These are phyloP conservation scores for Diachasma alloeum DNA, from an alignment of 1,140 invertebrate species.

Conservation along the genomic window DNA sequence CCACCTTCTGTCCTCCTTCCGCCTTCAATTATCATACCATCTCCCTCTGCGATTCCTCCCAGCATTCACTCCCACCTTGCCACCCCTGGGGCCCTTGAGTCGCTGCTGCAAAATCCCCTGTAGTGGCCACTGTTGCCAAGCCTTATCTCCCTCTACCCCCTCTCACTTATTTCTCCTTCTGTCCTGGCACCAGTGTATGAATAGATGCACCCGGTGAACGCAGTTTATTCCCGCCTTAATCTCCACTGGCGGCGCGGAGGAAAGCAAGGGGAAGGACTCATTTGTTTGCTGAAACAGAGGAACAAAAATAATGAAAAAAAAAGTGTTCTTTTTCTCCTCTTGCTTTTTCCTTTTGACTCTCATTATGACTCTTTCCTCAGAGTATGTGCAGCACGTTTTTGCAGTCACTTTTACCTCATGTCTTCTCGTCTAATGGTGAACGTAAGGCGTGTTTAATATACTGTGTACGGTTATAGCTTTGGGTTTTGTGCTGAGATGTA, in stretches of 20 bases:
- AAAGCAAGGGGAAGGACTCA: background rate
- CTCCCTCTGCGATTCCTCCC: slow-evolving; percentile 44
- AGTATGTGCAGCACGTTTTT: slow-evolving; percentile 31
- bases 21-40: slow-evolving; percentile 56
- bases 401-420: background rate
- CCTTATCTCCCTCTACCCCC: slow-evolving; percentile 30
- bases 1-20: slow-evolving; percentile 34
- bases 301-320: background rate
- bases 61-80: slow-evolving; percentile 19
- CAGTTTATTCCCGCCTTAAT: background rate
- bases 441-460: slow-evolving; percentile 7
- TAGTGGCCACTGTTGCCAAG: slow-evolving; percentile 54
- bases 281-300: background rate
- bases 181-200: background rate
- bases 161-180: background rate
- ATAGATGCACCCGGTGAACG: background rate
- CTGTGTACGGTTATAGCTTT: slow-evolving; percentile 9
- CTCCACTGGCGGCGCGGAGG: background rate
- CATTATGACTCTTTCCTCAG: slow-evolving; percentile 1
- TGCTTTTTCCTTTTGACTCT: background rate
- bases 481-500: slow-evolving; percentile 49
- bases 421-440: slow-evolving; percentile 13
- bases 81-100: background rate
- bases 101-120: background rate
- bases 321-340: background rate